Evolutionary conservation across 2,797 vertebrate genomes (phyloP), one percentile per base, ranked within the genome.

Genomic region (Vespertilio murinus): DNA sequence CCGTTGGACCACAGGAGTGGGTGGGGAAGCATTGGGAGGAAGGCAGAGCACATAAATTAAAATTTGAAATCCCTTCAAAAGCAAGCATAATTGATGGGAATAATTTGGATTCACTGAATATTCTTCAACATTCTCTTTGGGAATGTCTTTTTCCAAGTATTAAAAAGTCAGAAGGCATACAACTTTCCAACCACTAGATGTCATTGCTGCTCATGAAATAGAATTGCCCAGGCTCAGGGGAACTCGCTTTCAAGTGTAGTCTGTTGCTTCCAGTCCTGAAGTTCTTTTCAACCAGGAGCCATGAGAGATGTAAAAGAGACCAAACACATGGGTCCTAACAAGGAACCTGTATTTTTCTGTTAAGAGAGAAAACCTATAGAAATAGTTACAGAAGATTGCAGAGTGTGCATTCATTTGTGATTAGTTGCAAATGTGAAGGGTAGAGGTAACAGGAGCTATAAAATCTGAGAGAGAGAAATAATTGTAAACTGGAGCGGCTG

Each of bases 141-240:
- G 56, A 54, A 83, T 22, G 6, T 18, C 20, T 69, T 61, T 33
- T 33, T 45, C 23, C 47, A 54, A 59, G 23, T 69, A 11, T 8
- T 71, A 38, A 56, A 69, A 85, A 88, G 6, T 61, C 14, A 79
- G 30, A 52, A 61, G 2, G 28, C 11, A 65, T 79, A 45, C 22
- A 61, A 78, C 2, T 6, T 74, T 38, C 0, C 2, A 71, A 94
- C 95, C 98, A 93, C 94, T 67, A 98, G 98, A 95, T 97, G 98
- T 90, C 98, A 97, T 74, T 97, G 83, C 97, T 98, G 97, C n/a
- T 77, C 90, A 47, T 28, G 4, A 95, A 97, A 97, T 94, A 28
- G 5, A 78, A 59, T 11, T 23, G 8, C 71, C 30, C 30, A 30
- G 13, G 30, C 0, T 52, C 5, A 16, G 52, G 45, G 13, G 33